Conservation (phyloP, 2,888 invertebrate species). For the Toxonevra muliebris region DNA sequence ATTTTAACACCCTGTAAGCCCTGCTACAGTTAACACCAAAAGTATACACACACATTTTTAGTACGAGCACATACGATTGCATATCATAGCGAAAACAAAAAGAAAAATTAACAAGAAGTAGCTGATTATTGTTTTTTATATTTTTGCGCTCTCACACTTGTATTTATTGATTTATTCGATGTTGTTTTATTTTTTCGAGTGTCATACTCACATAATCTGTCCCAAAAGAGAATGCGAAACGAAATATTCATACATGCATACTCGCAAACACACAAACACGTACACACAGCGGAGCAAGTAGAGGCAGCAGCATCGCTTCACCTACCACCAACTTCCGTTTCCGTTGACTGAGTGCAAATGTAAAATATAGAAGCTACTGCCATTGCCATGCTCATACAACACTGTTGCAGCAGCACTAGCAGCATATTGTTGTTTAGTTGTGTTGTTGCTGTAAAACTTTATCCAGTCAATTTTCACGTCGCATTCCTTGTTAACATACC, state of each 20-base stretch:
- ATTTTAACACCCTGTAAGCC: too few species aligned
- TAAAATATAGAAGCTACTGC: background rate
- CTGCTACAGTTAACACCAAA: too few species aligned
- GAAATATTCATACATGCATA: slow-evolving; percentile 2
- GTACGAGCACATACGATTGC: too few species aligned
- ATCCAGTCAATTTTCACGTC: background rate
- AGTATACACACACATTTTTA: too few species aligned
- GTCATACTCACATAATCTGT: background rate
- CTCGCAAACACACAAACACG: background rate
- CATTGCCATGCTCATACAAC: background rate
- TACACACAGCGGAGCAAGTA: background rate
- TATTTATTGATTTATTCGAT: slow-evolving; percentile 57
- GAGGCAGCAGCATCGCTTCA: background rate
- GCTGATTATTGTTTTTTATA: slow-evolving; percentile 16
- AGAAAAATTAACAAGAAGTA: slow-evolving; percentile 20
- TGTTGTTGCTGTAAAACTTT: background rate
- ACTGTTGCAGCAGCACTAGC: background rate
- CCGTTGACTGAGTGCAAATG: background rate
- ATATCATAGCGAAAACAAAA: background rate
- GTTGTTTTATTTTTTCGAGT: slow-evolving; percentile 35
- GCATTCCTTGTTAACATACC: slow-evolving; percentile 21
- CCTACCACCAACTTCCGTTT: slow-evolving; percentile 8
- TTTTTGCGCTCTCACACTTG: slow-evolving; percentile 39
- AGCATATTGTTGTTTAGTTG: background rate
- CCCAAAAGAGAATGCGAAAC: slow-evolving; percentile 16